Base-by-base conservation (phyloP, 2,113 vertebrate genomes). In the Clarias magur region DNA sequence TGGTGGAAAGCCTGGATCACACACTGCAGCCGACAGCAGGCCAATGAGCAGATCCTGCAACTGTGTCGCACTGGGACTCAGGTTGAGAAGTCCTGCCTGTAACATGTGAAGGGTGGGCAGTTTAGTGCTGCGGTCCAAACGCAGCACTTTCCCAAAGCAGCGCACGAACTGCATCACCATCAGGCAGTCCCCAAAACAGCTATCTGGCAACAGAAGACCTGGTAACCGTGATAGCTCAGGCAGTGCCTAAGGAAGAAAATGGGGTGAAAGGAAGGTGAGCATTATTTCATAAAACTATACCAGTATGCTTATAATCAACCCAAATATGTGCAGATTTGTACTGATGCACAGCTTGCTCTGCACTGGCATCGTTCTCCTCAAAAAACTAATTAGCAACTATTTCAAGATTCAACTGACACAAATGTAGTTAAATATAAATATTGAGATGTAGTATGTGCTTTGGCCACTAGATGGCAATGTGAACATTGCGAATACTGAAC, bases 91-190 rank as follows among this genome's bases (percentile, higher is more conserved):
- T 53, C 98, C 98, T 87, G 97, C 96, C 73, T 99, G 98, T 92
- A 99, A 95, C 88, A 95, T 91, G 60, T 93, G 95, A 85, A 99
- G 92, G 83, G 93, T 95, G 65, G 97, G 96, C 87, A 96, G 94
- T 89, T 97, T 95, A 86, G 94, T 88, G 81, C 94, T 95, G 76
- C 95, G 92, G 90, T 97, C 96, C 89, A 98, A 96, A 90, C 95
- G 96, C 88, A 99, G 95, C 88, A 98, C 97, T 93, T 97, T 97
- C 89, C 97, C 97, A 56, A 99, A 99, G 93, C 96, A 98, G 82
- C 93, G 94, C 85, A 99, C 94, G 93, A 99, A 99, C 93, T 99
- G 97, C 87, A 98, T 93, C 87, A 98, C 96, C 97, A 98, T 98
- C 80, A 99, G 96, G 89, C 97, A 98, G 89, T 99, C 95, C 0